Evolutionary conservation across 2,113 vertebrate species (phyloP).

Genomic region (Pardalotus punctatus): DNA sequence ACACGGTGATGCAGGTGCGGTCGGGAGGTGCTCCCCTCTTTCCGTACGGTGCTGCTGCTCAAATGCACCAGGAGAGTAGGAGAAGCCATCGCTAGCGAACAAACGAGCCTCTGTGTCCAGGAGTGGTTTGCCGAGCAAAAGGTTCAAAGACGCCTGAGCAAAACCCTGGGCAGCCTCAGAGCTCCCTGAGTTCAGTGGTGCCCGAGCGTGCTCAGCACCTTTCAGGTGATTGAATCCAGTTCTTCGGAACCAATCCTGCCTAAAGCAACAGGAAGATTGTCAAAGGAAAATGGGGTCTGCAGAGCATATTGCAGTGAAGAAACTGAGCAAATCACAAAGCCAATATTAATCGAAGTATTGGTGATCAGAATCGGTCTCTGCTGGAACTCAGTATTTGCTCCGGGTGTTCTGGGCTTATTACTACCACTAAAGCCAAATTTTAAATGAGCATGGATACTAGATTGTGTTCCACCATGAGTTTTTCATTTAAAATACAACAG

Average conservation of each 20-base stretch:
- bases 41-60: background rate
- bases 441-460: background rate
- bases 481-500: background rate
- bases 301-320: background rate
- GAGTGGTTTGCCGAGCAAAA: background rate
- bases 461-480: background rate
- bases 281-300: background rate
- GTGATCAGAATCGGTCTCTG: background rate
- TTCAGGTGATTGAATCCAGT: background rate
- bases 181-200: background rate
- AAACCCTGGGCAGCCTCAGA: background rate
- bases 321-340: background rate
- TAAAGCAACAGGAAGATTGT: background rate
- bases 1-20: rapidly evolving
- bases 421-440: background rate
- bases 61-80: rapidly evolving
- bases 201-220: background rate
- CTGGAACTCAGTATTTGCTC: background rate
- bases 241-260: background rate
- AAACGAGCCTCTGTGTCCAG: background rate
- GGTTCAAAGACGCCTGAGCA: background rate
- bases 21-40: background rate
- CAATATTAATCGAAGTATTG: background rate
- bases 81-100: background rate
- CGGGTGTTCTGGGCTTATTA: background rate